Conservation (phyloP, 1,140 invertebrate genomes). For the Apocrypta bakeri region DNA sequence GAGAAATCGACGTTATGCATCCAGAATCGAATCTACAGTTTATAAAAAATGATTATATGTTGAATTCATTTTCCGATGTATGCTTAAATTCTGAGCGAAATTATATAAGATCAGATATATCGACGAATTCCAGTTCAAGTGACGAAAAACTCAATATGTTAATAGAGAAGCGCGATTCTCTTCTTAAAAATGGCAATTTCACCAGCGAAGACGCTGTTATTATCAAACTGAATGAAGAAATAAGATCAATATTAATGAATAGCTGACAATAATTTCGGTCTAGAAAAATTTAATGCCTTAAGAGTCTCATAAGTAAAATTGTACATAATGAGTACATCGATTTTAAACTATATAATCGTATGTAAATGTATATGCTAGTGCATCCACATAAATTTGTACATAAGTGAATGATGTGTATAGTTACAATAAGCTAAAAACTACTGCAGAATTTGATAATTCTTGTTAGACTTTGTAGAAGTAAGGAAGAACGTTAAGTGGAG, state of each 20-base stretch:
- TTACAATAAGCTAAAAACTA: neutral
- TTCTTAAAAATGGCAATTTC: constrained; percentile 68
- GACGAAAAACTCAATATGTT: constrained; percentile 62
- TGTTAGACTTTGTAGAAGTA: constrained; percentile 73
- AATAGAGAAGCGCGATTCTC: constrained; percentile 63
- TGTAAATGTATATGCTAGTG: neutral
- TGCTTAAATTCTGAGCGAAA: constrained; percentile 54
- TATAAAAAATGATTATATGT: constrained; percentile 53
- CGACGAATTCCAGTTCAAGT: constrained; percentile 54
- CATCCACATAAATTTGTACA: constrained; percentile 8
- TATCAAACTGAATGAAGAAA: constrained; percentile 65
- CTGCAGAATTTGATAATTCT: neutral
- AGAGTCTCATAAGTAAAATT: constrained; percentile 14
- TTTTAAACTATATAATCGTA: constrained; percentile 31
- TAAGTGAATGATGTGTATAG: neutral
- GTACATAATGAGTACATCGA: constrained; percentile 21
- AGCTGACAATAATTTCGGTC: constrained; percentile 23
- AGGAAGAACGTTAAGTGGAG: constrained; percentile 80
- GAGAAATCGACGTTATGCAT: constrained; percentile 64
- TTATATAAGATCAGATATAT: constrained; percentile 41
- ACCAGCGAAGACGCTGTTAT: constrained; percentile 70
- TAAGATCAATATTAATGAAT: constrained; percentile 60
- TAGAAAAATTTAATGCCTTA: neutral
- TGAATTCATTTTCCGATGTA: constrained; percentile 49
- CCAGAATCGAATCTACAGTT: constrained; percentile 56